A percentile compares a stretch with the other conserved stretches of the same genome.
Conservation (phyloP, 2,888 invertebrate genomes). For the Peribatodes rhomboidaria region DNA sequence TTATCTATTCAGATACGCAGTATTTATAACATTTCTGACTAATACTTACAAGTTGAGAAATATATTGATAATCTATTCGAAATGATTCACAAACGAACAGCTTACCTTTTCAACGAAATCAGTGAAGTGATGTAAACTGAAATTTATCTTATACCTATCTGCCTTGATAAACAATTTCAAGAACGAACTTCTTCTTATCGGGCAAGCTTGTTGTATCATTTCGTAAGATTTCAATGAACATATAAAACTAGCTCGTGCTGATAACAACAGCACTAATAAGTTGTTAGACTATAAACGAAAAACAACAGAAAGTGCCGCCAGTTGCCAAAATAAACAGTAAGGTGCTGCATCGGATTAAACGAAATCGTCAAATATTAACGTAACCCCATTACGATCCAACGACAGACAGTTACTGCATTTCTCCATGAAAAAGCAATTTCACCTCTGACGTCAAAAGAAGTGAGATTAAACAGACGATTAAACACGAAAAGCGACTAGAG, state of each 20-base stretch:
- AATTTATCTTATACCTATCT: conserved; percentile 1
- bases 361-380: conserved; percentile 6
- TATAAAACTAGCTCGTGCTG: not conserved
- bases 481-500: conserved; percentile 28
- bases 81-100: not conserved
- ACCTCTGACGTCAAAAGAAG: conserved; percentile 36
- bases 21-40: conserved; percentile 5
- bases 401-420: conserved; percentile 12
- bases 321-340: not conserved
- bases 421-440: conserved; percentile 34
- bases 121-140: not conserved
- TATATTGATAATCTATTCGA: not conserved
- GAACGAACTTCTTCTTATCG: not conserved
- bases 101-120: conserved; percentile 1
- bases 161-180: not conserved
- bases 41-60: not conserved
- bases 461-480: conserved; percentile 36
- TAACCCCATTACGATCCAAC: conserved; percentile 1
- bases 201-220: not conserved
- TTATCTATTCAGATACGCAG: conserved; percentile 12
- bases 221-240: not conserved
- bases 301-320: not conserved
- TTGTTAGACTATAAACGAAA: too few species aligned
- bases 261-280: not conserved
- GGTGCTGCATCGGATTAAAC: conserved; percentile 1